A percentile compares a stretch with the other conserved stretches of the same genome.
These are phyloP conservation scores for Natrix natrix DNA, from an alignment of 2,797 vertebrate genomes.

Conservation along the genomic window DNA sequence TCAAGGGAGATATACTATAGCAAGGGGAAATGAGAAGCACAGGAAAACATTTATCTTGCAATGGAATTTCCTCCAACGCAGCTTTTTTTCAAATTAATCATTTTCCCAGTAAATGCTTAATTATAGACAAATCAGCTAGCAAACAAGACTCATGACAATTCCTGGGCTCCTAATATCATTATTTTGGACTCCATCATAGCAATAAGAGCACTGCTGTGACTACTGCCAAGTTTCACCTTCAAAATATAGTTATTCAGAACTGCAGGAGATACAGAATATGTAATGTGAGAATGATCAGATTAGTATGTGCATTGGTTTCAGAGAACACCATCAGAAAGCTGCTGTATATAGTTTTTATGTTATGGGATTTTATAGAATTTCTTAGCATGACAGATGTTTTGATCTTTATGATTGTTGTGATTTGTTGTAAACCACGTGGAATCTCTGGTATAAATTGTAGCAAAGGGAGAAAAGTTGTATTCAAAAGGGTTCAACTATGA, in stretches of 20 bases:
- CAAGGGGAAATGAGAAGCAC: slow-evolving; percentile 52
- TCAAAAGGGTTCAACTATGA: neutral
- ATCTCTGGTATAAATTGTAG: neutral
- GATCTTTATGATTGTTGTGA: neutral
- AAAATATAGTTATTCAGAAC: slow-evolving; percentile 7
- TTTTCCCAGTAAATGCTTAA: neutral
- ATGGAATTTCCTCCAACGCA: slow-evolving; percentile 14
- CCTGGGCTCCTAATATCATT: neutral
- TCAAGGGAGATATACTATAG: slow-evolving; percentile 44
- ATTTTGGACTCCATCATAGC: neutral
- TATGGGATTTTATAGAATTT: neutral
- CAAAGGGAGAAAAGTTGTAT: neutral
- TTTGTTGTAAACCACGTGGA: neutral
- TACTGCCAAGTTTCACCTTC: neutral
- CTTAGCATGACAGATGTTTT: neutral
- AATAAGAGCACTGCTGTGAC: neutral
- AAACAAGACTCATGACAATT: neutral
- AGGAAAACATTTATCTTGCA: slow-evolving; percentile 45
- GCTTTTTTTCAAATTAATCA: slow-evolving; percentile 17
- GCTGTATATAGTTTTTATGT: neutral
- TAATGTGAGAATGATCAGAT: neutral
- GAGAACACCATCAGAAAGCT: neutral
- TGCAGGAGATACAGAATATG: slow-evolving; percentile 1
- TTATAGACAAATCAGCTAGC: neutral
- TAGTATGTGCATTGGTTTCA: neutral